Evolutionary conservation across 2,113 vertebrate genomes (phyloP).

Genomic region (Zosterops borbonicus): DNA sequence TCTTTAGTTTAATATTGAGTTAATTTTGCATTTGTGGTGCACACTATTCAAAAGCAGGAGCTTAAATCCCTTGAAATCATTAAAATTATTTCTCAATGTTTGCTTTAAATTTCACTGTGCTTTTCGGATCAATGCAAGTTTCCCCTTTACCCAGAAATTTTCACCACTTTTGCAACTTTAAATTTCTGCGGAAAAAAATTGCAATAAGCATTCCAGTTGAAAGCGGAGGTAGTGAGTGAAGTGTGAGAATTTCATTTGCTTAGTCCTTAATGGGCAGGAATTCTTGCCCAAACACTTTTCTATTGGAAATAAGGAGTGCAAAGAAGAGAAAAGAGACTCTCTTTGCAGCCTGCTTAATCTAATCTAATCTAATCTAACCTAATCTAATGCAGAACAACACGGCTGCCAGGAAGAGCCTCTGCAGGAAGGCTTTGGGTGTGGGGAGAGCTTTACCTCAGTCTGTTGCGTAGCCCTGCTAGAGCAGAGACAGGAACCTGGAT

Average conservation of each 20-base stretch:
- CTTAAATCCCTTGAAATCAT: neutral
- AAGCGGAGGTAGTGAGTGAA: neutral
- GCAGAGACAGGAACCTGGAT: neutral
- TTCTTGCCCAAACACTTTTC: neutral
- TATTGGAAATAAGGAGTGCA: neutral
- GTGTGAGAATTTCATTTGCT: neutral
- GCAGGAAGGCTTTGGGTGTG: accelerated
- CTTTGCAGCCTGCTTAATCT: neutral
- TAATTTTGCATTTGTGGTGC: neutral
- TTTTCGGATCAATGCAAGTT: neutral
- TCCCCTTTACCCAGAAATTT: neutral
- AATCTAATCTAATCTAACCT: neutral
- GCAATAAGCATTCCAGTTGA: neutral
- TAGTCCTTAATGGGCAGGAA: neutral
- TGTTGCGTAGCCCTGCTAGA: accelerated
- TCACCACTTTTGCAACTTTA: neutral
- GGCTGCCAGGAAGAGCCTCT: neutral
- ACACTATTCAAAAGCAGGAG: neutral
- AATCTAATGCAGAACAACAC: neutral
- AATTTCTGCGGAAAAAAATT: neutral
- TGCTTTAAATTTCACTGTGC: neutral
- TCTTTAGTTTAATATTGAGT: neutral
- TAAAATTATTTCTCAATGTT: neutral
- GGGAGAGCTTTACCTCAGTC: neutral
- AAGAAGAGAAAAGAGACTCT: neutral